A percentile compares a stretch with the other conserved stretches of the same genome.
These are phyloP conservation scores for Scaptodrosophila latifasciaeformis DNA, from an alignment of 2,888 invertebrate genomes.

Conservation along the genomic window DNA sequence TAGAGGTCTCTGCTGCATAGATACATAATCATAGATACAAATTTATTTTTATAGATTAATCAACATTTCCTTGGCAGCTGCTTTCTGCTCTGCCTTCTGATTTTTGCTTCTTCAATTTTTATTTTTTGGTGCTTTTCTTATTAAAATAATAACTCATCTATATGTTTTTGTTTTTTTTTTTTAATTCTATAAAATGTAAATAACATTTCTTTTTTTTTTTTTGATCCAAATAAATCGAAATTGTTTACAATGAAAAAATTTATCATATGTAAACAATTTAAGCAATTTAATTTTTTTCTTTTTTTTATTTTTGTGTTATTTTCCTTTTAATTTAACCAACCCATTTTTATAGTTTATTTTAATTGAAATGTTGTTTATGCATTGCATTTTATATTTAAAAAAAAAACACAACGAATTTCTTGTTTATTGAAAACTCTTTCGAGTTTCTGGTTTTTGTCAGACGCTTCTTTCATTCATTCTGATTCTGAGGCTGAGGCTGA, in stretches of 20 bases:
- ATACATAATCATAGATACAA: slow-evolving; percentile 57
- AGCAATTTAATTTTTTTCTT: not conserved
- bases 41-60: slow-evolving; percentile 68
- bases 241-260: not conserved
- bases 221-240: slow-evolving; percentile 1
- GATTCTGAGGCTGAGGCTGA: too few species aligned
- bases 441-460: too few species aligned
- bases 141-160: not conserved
- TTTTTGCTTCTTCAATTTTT: not conserved
- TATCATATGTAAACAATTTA: not conserved
- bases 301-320: too few species aligned
- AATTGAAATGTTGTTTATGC: slow-evolving; percentile 58
- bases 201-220: too few species aligned
- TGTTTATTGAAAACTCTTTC: too few species aligned
- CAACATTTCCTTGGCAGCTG: slow-evolving; percentile 46
- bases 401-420: too few species aligned
- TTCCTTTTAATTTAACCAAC: too few species aligned
- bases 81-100: slow-evolving; percentile 6
- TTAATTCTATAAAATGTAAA: not conserved
- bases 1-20: too few species aligned
- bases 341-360: slow-evolving; percentile 40
- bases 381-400: slow-evolving; percentile 34
- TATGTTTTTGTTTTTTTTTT: not conserved
- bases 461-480: too few species aligned
- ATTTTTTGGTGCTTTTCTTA: not conserved